Conservation (phyloP, 2,113 vertebrate species). For the Syrmaticus mikado region DNA sequence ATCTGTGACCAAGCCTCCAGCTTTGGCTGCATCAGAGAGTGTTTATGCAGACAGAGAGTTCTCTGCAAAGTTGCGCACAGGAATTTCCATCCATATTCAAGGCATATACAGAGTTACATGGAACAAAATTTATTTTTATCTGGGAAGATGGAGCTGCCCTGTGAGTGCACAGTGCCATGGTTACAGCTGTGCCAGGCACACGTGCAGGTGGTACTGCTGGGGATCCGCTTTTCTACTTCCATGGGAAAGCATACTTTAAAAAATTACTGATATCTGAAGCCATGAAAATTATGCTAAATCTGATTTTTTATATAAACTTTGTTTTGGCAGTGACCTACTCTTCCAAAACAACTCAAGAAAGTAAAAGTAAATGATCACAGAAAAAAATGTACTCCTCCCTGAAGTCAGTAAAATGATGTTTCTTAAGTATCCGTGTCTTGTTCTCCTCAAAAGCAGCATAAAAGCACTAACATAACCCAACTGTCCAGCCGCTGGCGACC, state of each 20-base stretch:
- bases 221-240: background rate
- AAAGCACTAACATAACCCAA: background rate
- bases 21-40: background rate
- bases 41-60: background rate
- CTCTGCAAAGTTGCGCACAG: background rate
- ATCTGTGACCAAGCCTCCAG: background rate
- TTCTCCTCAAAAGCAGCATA: background rate
- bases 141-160: background rate
- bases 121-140: constrained; percentile 33
- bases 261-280: background rate
- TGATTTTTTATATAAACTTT: background rate
- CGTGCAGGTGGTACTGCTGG: background rate
- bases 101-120: background rate
- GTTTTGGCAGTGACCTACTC: background rate
- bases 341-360: background rate
- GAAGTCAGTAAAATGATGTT: background rate
- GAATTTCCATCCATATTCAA: background rate
- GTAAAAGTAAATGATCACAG: background rate
- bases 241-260: background rate
- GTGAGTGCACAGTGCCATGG: background rate
- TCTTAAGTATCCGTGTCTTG: background rate
- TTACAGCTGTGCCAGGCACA: background rate
- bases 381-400: background rate
- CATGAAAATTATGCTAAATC: background rate
- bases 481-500: background rate